A percentile compares a stretch with the other conserved stretches of the same genome.
These are phyloP conservation scores for Ptychobarbus kaznakovi DNA, from an alignment of 2,797 vertebrate genomes.

Conservation along the genomic window DNA sequence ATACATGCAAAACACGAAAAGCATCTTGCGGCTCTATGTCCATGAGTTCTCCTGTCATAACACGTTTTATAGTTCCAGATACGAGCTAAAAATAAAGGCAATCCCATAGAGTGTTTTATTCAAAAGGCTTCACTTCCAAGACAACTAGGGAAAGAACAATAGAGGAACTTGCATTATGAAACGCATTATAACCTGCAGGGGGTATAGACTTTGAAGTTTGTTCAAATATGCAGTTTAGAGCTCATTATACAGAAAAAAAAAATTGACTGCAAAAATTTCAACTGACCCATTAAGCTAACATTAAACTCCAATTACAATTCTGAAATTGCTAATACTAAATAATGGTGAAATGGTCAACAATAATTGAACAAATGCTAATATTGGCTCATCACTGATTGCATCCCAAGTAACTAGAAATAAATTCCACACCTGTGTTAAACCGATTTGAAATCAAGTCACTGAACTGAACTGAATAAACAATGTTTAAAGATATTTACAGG, in stretches of 20 bases:
- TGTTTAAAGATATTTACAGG: constrained; percentile 12
- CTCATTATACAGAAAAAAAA: background rate
- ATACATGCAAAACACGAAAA: constrained; percentile 1
- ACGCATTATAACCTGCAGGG: background rate
- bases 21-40: constrained; percentile 8
- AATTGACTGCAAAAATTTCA: background rate
- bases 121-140: constrained; percentile 13
- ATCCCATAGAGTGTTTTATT: constrained; percentile 45
- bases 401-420: background rate
- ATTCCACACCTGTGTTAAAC: background rate
- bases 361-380: background rate
- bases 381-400: background rate
- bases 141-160: constrained; percentile 18
- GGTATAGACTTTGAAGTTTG: background rate
- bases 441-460: background rate
- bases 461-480: background rate
- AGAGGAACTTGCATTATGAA: constrained; percentile 13
- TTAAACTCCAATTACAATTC: background rate
- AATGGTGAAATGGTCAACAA: background rate
- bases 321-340: background rate
- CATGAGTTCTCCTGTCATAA: constrained; percentile 24
- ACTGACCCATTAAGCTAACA: background rate
- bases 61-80: background rate
- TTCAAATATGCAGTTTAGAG: background rate
- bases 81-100: constrained; percentile 35